These are phyloP conservation scores for Columba janthina DNA, from an alignment of 2,113 vertebrate species.

Conservation along the genomic window DNA sequence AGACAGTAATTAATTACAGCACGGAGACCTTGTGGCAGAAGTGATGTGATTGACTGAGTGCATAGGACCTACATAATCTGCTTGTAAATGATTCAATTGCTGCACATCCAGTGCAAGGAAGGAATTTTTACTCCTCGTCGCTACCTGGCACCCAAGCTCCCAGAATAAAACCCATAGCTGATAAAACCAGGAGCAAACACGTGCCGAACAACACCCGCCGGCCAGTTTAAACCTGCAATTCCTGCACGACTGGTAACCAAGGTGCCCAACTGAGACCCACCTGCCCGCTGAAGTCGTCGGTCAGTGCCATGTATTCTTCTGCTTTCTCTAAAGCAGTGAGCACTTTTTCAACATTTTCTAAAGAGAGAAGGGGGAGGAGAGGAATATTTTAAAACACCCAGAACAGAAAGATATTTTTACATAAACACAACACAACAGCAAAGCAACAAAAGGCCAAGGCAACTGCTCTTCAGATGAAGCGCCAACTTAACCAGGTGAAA, in stretches of 20 bases:
- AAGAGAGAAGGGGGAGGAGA: not conserved
- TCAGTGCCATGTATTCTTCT: conserved; percentile 86
- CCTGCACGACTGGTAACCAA: rapidly evolving
- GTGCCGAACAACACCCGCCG: not conserved
- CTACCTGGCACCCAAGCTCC: not conserved
- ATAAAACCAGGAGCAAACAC: not conserved
- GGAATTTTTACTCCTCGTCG: not conserved
- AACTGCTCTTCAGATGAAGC: not conserved
- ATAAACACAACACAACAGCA: not conserved
- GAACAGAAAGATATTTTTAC: not conserved
- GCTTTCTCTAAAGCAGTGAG: conserved; percentile 86
- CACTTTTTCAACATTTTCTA: conserved; percentile 80
- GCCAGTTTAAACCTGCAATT: not conserved
- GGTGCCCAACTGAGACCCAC: conserved; percentile 54
- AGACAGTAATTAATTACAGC: not conserved
- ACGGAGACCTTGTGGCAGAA: not conserved
- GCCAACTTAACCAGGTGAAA: not conserved
- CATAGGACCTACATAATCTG: not conserved
- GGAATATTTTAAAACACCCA: not conserved
- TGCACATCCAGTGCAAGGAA: not conserved
- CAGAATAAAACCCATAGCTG: not conserved
- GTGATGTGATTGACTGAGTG: not conserved
- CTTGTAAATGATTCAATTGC: not conserved
- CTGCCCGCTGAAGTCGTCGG: conserved; percentile 84
- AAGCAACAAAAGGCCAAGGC: not conserved